Base-by-base conservation (phyloP, 2,797 vertebrate species). In the Lophotriccus pileatus region DNA sequence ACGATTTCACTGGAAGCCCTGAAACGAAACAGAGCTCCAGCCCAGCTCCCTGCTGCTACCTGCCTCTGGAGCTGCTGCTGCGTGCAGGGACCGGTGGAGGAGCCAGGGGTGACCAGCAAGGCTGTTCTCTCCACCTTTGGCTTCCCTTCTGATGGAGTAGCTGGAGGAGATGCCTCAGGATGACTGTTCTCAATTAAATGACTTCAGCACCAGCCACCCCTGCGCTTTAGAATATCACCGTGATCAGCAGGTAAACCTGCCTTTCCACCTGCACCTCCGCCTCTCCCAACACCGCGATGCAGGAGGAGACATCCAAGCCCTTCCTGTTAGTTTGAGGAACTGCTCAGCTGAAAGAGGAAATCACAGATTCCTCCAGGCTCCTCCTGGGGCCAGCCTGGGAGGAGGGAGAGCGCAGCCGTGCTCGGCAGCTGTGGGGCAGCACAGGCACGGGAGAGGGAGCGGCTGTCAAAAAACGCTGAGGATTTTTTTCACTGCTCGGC, bases 391-490 rank as follows among this genome's bases (percentile, higher is more conserved):
- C 64, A 24, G 25, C 27, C 46, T 2, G 63, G 0, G 3, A 86
- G 87, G 47, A 84, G 39, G 66, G 36, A 78, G 84, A 82, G 88
- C 18, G 2, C 63, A 43, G 16, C 89, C 19, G 1, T 1, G 15
- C 49, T 12, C n/a, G 6, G 93, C 90, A 93, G 92, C 94, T 93
- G 89, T 5, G 39, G 92, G 94, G 92, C 90, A 94, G 90, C 90
- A 93, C 92, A 67, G 88, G 86, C 92, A 94, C 66, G 0, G 87
- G 20, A 93, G 80, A 95, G 34, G 82, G 47, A 89, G 37, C 0
- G 6, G 7, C 24, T 82, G 14, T 60, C 83, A 53, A 73, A 82
- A 91, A 75, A 11, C 0, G 1, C 28, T 23, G 32, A 15, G 4
- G 9, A 11, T 4, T 32, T 50, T 50, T 80, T 55, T 50, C 84